Evolutionary conservation across 2,113 vertebrate genomes (phyloP), one percentile per base, ranked within the genome.

Genomic region (Eublepharis macularius): DNA sequence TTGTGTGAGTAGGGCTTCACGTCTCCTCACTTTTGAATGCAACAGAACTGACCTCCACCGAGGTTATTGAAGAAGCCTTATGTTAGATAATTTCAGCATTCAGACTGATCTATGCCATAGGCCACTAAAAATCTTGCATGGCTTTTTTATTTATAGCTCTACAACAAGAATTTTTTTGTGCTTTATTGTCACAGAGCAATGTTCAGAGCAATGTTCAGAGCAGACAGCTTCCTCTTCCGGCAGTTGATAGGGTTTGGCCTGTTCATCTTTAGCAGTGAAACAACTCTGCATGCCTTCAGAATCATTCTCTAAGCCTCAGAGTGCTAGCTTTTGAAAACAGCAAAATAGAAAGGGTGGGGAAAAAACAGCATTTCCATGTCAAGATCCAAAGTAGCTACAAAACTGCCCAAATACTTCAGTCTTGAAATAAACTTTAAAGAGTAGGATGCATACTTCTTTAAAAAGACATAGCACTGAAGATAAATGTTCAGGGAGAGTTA

Each of bases 391-490:
- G 7, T 16, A 26, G 41, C 32, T 83, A n/a, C 29, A 83, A 12
- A 83, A 65, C 47, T 34, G 39, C 43, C 41, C 41, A 45, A 75
- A 36, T 60, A 63, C 14, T 19, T 68, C 47, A 19, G 10, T 75
- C 24, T n/a, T 66, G 29, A 82, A 36, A 66, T 13, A 47, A 76
- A 17, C 36, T 29, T 45, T 68, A 49, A 81, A 68, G 19, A 21
- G 21, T 60, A 82, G 85, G 84, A 92, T 85, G 47, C n/a, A 39
- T 81, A 47, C 8, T 84, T 88, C 85, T 90, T 89, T 3, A 78
- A 91, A 91, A 88, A 87, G 45, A 73, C 36, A 4, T 83, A 78
- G 57, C 21, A 87, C 36, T 87, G 84, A 90, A 91, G 77, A 82
- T 49, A 90, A 90, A 92, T 4, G 6, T 83, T 87, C n/a, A 45